A percentile compares a stretch with the other conserved stretches of the same genome.
These are phyloP conservation scores for Misgurnus anguillicaudatus DNA, from an alignment of 2,113 vertebrate genomes.

Conservation along the genomic window DNA sequence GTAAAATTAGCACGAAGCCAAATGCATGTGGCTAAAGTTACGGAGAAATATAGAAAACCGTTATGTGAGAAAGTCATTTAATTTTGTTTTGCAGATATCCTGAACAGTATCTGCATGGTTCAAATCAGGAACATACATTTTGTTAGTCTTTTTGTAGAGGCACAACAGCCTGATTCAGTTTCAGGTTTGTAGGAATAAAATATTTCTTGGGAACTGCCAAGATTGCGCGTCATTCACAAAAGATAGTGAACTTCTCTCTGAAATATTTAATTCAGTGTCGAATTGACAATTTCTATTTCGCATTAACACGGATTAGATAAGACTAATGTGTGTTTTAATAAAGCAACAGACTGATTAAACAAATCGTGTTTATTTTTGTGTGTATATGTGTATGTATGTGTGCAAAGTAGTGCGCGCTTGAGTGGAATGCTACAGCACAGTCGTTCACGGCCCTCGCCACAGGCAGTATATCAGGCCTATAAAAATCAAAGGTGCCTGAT, in stretches of 20 bases:
- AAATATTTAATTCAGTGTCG: neutral
- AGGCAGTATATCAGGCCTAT: conserved; percentile 83
- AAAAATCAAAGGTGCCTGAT: conserved; percentile 80
- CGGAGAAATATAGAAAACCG: neutral
- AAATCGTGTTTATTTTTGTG: conserved; percentile 44
- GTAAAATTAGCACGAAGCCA: conserved; percentile 45
- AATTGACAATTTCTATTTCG: neutral
- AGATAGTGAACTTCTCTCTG: conserved; percentile 5
- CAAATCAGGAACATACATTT: neutral
- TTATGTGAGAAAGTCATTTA: neutral
- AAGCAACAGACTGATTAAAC: neutral
- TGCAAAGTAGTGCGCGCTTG: conserved; percentile 54
- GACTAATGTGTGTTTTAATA: neutral
- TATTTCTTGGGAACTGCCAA: neutral
- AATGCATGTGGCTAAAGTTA: neutral
- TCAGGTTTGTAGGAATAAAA: neutral
- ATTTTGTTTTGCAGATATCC: neutral
- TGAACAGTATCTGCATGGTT: neutral
- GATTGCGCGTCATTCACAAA: conserved; percentile 21
- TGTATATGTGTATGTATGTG: conserved; percentile 56
- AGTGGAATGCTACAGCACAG: conserved; percentile 53
- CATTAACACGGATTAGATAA: neutral
- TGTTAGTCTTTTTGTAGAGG: neutral
- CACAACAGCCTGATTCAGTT: neutral
- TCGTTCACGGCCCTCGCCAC: conserved; percentile 71